Base-by-base conservation (phyloP, 2,797 vertebrate species). In the Lateolabrax maculatus region DNA sequence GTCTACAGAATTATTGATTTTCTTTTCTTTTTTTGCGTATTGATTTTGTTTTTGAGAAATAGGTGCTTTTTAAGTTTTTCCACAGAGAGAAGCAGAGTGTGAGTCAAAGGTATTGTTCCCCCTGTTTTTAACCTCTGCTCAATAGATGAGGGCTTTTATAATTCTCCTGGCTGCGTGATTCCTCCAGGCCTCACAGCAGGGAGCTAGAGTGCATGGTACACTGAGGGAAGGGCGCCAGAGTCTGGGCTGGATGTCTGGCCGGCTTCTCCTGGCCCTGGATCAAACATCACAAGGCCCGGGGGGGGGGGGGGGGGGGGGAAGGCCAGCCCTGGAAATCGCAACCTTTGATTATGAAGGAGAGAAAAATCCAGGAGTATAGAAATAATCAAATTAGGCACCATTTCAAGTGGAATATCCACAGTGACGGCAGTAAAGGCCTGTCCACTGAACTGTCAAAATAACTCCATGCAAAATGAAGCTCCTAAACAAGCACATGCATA, bases 161-260 rank as follows among this genome's bases (percentile, higher is more conserved):
- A 84, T 85, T 71, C 89, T 90, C 79, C 70, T 25, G 81, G 84
- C 87, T 83, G 81, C 46, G n/a, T 86, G 83, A 84, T 93, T 92
- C 87, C 92, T 89, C 81, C 88, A 93, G 92, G 93, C 93, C 87
- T 78, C 87, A 68, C 90, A 90, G 90, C 92, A 91, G 90, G 89
- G 88, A 84, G 80, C 84, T 91, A 63, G 86, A 92, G 89, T 92
- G 86, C 87, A 81, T 55, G 84, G 83, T 86, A 80, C 79, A 85
- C 87, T 80, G 84, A 90, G 80, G 88, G 87, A 91, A 90, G 87
- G 89, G 88, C 80, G 87, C 86, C 91, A 87, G 83, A 80, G 78
- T 84, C 84, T 83, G 82, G 90, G 79, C 55, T 89, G 82, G 84
- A 92, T 91, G 88, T 89, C 89, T 92, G 90, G 79, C 87, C 27